These are phyloP conservation scores for Rattus norvegicus DNA, from an alignment of 2,113 vertebrate species.

Conservation along the genomic window GRCr8 NC_086028.1:78360001-78360500, in stretches of 20 bases:
- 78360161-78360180: background rate
- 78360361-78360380: background rate
- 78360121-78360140: background rate
- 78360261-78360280: background rate
- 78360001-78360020: background rate
- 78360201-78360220: background rate
- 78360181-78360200: background rate
- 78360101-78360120: background rate
- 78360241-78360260: background rate
- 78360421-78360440: conserved; percentile 14
- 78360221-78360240: background rate
- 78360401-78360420: conserved; percentile 31
- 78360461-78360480: background rate
- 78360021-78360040: background rate
- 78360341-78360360: background rate
- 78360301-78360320: background rate
- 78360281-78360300: background rate
- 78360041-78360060: background rate
- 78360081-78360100: background rate
- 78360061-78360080: background rate
- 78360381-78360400: background rate
- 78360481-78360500: background rate
- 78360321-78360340: rapidly evolving
- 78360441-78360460: conserved; percentile 40
- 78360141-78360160: background rate